A percentile compares a stretch with the other conserved stretches of the same genome.
phyloP scores from a whole-genome alignment of 2,888 invertebrate genomes.

The Tribolium freemani region DNA sequence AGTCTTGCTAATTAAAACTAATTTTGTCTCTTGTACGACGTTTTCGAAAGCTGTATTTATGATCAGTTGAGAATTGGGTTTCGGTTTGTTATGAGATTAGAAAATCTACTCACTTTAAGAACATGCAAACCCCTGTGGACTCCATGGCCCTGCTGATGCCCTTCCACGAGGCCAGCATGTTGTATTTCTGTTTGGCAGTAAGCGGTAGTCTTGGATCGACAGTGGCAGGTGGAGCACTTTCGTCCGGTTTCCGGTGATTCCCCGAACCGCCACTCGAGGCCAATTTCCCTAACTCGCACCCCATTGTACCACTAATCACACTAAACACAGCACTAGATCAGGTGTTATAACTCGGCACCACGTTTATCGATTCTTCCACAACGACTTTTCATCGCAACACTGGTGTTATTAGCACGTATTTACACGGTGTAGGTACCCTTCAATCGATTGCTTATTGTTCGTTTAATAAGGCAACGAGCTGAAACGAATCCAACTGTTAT shows the following conservation, averaged over 20 bases:
- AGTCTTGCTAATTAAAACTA: no score
- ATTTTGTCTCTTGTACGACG: no score
- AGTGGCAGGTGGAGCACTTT: slow-evolving; percentile 73
- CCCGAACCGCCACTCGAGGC: slow-evolving; percentile 72
- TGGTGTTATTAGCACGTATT: slow-evolving; percentile 20
- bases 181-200: slow-evolving; percentile 89
- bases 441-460: slow-evolving; percentile 26
- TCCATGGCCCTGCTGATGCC: slow-evolving; percentile 91
- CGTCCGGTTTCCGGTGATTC: slow-evolving; percentile 68
- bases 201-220: slow-evolving; percentile 86
- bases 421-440: background rate
- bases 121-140: slow-evolving; percentile 91
- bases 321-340: slow-evolving; percentile 16
- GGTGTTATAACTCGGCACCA: slow-evolving; percentile 24
- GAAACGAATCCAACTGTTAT: slow-evolving; percentile 3
- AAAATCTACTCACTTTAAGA: slow-evolving; percentile 82
- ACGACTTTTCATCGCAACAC: slow-evolving; percentile 21
- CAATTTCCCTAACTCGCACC: slow-evolving; percentile 84
- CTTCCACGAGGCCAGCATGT: slow-evolving; percentile 92
- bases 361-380: slow-evolving; percentile 23
- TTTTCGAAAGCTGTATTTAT: no score
- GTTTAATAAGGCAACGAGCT: slow-evolving; percentile 29
- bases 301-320: slow-evolving; percentile 70
- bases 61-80: no score
- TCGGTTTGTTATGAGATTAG: no score